Evolutionary conservation across 2,113 vertebrate genomes (phyloP).

Genomic region (Megalops atlanticus): DNA sequence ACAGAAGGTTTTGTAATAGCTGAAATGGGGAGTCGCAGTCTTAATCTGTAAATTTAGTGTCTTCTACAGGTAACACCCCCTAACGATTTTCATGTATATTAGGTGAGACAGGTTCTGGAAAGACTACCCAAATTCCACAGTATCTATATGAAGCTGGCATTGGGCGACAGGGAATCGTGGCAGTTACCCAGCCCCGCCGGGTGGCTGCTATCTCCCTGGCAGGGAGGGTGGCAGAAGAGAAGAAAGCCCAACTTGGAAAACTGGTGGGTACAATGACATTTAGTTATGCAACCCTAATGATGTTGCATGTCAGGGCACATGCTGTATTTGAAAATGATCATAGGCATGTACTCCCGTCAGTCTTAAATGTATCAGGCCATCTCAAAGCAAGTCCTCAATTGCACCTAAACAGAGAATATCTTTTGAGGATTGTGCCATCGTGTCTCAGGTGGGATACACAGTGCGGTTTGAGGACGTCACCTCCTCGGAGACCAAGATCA

Average conservation of each 20-base stretch:
- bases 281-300: not conserved
- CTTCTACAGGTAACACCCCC: no score
- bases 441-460: constrained; percentile 85
- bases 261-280: constrained; percentile 71
- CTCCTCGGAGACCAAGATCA: constrained; percentile 82
- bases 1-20: no score
- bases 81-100: not conserved
- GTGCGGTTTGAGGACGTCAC: constrained; percentile 93
- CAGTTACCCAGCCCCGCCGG: constrained; percentile 90
- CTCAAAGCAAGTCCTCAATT: not conserved
- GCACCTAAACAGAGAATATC: not conserved
- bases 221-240: constrained; percentile 88
- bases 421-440: not conserved
- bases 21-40: no score
- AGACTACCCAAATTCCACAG: constrained; percentile 95
- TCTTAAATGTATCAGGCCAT: not conserved
- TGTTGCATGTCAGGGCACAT: not conserved
- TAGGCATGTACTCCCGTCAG: no score
- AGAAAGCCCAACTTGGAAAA: constrained; percentile 83
- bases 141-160: constrained; percentile 90
- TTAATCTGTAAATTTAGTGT: no score
- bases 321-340: not conserved
- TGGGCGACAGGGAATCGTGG: constrained; percentile 79
- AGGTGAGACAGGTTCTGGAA: constrained; percentile 97
- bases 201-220: constrained; percentile 94